Base-by-base conservation (phyloP, 1,140 invertebrate species). In the Hyles vespertilio region DNA sequence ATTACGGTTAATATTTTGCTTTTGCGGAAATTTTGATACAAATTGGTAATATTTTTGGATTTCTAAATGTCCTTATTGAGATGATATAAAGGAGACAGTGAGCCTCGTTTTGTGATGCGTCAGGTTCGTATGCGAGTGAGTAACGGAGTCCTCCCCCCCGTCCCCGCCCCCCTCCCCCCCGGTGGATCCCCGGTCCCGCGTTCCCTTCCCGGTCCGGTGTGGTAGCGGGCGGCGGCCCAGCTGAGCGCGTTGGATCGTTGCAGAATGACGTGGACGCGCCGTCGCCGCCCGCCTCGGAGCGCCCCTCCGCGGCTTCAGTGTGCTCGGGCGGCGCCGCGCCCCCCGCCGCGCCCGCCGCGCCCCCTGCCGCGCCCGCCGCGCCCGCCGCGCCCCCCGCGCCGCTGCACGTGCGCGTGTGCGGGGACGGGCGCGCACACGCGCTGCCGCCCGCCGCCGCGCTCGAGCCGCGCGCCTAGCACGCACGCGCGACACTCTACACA, bases 261-360 rank as follows among this genome's bases (percentile, higher is more conserved):
- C 84, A 87, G 84, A 87, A 87, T 84, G 84, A 87, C 65, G 81
- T 87, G 74, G 84, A 87, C 66, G 81, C 84, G 71, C 84, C 82
- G 72, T 76, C 82, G 68, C 82, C 82, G 77, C 59, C 69, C 57
- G 45, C 64, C 44, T 56, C 57, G 59, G 60, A 61, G 58, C 60
- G 53, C 40, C 43, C 56, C 32, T 55, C 56, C 36, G 50, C 46
- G 56, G 45, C 55, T 46, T 63, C 58, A 48, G 56, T 60, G 52
- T 67, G 64, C 50, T 50, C 56, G 61, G 57, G 49, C 56, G 61
- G 51, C 8, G 36, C 8, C 36, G 46, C 70, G 58, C 64, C 67
- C 9, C 45, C 55, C 57, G 67, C 55, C 57, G 67, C 49, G 67
- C 73, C 60, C 74, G 72, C 53, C 36, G 56, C 60, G 58, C 57